Percentiles rank a stretch among this genome's conserved stretches.
Evolutionary conservation across 2,797 vertebrate genomes (phyloP).

Genomic region (Chelon auratus): DNA sequence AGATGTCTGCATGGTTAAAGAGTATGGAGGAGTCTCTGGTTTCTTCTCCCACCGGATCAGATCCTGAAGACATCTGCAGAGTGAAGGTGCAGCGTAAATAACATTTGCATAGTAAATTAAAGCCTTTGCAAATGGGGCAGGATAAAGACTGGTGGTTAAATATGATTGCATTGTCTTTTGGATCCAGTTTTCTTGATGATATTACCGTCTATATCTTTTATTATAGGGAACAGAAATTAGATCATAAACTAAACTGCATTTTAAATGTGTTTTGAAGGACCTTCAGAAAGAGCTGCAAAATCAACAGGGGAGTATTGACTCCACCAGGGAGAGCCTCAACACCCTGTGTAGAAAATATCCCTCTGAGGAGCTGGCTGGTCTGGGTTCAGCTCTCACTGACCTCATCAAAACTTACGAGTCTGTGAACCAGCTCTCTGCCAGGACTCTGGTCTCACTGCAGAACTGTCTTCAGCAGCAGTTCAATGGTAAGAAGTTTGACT

Average conservation of each 20-base stretch:
- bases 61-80: conserved; percentile 91
- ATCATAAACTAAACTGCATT: neutral
- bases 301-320: conserved; percentile 90
- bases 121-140: neutral
- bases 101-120: neutral
- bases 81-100: conserved; percentile 86
- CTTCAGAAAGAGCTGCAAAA: conserved; percentile 93
- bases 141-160: neutral
- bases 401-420: conserved; percentile 93
- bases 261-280: conserved; percentile 82
- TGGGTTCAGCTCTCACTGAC: conserved; percentile 89
- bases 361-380: conserved; percentile 88
- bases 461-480: conserved; percentile 92
- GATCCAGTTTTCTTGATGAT: neutral
- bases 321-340: conserved; percentile 91
- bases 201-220: neutral
- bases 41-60: conserved; percentile 81
- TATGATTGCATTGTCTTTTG: neutral
- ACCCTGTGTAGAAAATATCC: conserved; percentile 93
- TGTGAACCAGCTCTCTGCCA: conserved; percentile 89
- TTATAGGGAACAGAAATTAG: neutral
- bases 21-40: conserved; percentile 88
- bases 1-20: conserved; percentile 88
- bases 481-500: conserved; percentile 82
- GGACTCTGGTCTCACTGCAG: conserved; percentile 89